Conservation (phyloP, 1,140 invertebrate species). For the Drosophila rhopaloa region DNA sequence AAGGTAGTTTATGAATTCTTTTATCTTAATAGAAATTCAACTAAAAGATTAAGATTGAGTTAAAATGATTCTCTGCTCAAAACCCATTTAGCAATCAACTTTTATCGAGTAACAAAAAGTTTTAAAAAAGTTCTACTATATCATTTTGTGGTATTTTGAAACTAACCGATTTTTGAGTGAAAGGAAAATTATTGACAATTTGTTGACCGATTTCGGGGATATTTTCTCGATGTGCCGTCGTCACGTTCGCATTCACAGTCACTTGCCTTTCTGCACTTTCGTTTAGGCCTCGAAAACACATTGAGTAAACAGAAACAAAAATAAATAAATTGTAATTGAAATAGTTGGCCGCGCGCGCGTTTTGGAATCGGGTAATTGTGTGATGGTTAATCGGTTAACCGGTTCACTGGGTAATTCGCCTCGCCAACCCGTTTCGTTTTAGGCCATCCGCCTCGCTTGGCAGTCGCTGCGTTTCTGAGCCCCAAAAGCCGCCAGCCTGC, state of each 20-base stretch:
- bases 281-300: conserved; percentile 48
- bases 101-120: too few relatives aligned
- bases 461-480: conserved; percentile 81
- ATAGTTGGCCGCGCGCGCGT: conserved; percentile 2
- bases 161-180: not conserved
- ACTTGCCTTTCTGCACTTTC: conserved; percentile 63
- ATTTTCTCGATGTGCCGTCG: conserved; percentile 17
- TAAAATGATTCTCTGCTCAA: too few relatives aligned
- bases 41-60: too few relatives aligned
- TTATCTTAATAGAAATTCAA: too few relatives aligned
- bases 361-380: conserved; percentile 11
- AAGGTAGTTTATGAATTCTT: too few relatives aligned
- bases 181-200: not conserved
- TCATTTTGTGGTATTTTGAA: not conserved
- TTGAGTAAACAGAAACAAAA: conserved; percentile 25
- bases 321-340: conserved; percentile 39
- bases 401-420: conserved; percentile 17
- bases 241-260: conserved; percentile 47
- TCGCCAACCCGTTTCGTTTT: conserved; percentile 43
- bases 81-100: too few relatives aligned
- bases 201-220: not conserved
- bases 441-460: conserved; percentile 75
- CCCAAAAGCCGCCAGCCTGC: conserved; percentile 71
- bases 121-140: too few relatives aligned
- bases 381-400: conserved; percentile 28